Conservation (phyloP, 2,113 vertebrate genomes). For the Megalops atlanticus region DNA sequence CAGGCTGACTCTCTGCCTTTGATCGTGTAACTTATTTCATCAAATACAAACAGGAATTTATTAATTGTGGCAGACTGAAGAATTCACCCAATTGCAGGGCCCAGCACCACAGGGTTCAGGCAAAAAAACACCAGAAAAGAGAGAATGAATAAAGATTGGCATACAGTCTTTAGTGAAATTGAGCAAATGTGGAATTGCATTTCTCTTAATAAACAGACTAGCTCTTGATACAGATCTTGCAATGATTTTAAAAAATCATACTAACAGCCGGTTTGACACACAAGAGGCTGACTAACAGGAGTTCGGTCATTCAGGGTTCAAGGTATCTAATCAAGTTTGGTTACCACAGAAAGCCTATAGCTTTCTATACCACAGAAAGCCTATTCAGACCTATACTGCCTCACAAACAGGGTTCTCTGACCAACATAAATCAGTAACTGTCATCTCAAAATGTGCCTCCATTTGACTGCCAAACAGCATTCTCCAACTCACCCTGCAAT, state of each 20-base stretch:
- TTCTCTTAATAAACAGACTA: neutral
- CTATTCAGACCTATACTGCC: neutral
- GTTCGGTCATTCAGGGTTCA: too few relatives aligned
- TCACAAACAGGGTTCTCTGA: neutral
- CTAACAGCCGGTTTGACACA: neutral
- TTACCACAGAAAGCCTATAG: too few relatives aligned
- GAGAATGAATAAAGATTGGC: neutral
- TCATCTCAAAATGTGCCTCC: neutral
- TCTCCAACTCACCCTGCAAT: neutral
- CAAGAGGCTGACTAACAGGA: neutral
- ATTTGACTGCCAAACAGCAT: neutral
- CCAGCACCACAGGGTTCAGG: neutral
- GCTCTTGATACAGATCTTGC: neutral
- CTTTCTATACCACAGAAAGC: neutral
- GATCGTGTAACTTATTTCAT: neutral
- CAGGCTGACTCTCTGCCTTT: neutral
- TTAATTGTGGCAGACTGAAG: neutral
- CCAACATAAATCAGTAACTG: neutral
- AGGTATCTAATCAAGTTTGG: too few relatives aligned
- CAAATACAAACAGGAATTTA: neutral
- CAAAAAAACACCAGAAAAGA: neutral
- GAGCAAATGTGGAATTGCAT: neutral
- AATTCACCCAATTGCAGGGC: neutral
- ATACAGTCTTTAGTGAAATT: neutral
- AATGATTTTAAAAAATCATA: neutral